These are phyloP conservation scores for Lathamus discolor DNA, from an alignment of 2,113 vertebrate genomes.

Conservation along the genomic window DNA sequence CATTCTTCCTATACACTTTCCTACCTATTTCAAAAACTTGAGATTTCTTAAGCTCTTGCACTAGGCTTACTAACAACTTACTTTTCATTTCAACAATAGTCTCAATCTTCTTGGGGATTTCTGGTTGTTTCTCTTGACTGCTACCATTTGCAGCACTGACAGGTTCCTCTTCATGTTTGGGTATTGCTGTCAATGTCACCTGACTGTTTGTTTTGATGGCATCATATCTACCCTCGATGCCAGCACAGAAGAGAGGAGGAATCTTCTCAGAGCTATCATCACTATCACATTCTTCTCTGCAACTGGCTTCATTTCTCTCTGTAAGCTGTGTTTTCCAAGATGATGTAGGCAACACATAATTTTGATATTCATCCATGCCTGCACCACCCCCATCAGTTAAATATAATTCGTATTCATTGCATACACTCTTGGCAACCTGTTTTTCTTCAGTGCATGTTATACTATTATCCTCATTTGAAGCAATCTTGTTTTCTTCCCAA, in stretches of 20 bases:
- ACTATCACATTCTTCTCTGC: neutral
- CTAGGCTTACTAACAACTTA: neutral
- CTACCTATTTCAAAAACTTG: neutral
- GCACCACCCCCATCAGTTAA: neutral
- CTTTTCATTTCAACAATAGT: neutral
- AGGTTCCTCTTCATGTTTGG: neutral
- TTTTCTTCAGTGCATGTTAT: neutral
- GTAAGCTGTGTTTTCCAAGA: neutral
- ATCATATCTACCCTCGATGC: neutral
- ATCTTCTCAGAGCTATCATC: neutral
- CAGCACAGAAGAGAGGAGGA: neutral
- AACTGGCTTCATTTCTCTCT: neutral
- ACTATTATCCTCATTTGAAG: neutral
- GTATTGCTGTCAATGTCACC: rapidly evolving
- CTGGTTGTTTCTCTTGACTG: neutral
- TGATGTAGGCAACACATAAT: rapidly evolving
- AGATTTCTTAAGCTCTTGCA: neutral
- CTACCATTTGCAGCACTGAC: neutral
- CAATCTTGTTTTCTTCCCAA: neutral
- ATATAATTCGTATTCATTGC: neutral
- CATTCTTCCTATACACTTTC: neutral
- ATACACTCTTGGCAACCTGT: rapidly evolving
- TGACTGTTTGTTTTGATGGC: neutral
- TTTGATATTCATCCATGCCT: neutral
- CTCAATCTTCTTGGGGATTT: neutral